Conservation (phyloP, 2,888 invertebrate species). For the Syrista parreyssii region DNA sequence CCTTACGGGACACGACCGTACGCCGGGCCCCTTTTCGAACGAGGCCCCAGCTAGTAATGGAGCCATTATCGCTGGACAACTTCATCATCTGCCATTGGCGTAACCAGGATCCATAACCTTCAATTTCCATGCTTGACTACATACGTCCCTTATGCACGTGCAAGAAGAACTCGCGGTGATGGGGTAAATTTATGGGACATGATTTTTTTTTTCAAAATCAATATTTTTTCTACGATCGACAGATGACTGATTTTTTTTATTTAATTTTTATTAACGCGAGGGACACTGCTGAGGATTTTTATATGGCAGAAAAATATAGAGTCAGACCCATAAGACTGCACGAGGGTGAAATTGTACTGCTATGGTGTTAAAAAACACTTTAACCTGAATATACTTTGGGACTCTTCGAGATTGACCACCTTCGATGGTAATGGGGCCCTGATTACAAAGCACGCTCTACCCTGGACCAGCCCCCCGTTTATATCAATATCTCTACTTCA, state of each 20-base stretch:
- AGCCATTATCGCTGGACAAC: conserved; percentile 66
- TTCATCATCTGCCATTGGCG: conserved; percentile 63
- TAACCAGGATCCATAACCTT: conserved; percentile 19
- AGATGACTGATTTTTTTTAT: background rate
- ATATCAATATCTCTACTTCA: conserved; percentile 63
- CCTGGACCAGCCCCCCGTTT: conserved; percentile 62
- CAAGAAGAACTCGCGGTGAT: background rate
- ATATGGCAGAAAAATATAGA: background rate
- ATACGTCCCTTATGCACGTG: too few relatives aligned
- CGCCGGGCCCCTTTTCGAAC: conserved; percentile 2
- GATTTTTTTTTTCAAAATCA: background rate
- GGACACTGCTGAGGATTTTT: background rate
- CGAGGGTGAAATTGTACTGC: background rate
- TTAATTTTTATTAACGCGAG: background rate
- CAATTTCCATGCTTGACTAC: background rate
- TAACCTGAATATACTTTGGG: background rate
- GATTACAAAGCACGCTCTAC: conserved; percentile 63
- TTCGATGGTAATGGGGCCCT: conserved; percentile 60
- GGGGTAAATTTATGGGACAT: background rate
- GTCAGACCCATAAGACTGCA: background rate
- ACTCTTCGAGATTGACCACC: conserved; percentile 58
- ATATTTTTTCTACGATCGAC: background rate
- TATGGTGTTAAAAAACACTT: background rate
- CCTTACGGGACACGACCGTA: conserved; percentile 28
- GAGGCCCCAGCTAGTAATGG: conserved; percentile 57